These are phyloP conservation scores for Latrodectus geometricus DNA, from an alignment of 1,140 invertebrate genomes.

Conservation along the genomic window DNA sequence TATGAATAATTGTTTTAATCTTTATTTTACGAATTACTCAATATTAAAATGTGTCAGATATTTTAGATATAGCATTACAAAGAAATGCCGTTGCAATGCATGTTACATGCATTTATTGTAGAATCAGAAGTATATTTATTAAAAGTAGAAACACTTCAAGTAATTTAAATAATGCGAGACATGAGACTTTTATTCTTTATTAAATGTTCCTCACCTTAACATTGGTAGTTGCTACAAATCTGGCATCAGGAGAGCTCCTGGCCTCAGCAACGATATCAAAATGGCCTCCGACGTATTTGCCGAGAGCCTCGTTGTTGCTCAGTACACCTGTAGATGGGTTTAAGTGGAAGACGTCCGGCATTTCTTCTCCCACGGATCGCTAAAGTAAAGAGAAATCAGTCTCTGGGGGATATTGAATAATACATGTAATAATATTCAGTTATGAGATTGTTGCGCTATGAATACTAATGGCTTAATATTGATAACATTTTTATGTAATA, in stretches of 20 bases:
- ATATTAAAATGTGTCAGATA: no score
- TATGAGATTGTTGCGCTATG: background rate
- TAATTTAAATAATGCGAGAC: no score
- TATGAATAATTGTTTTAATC: no score
- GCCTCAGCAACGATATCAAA: conserved; percentile 76
- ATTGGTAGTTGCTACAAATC: conserved; percentile 59
- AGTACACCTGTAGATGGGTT: conserved; percentile 78
- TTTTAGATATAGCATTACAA: no score
- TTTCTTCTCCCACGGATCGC: conserved; percentile 35
- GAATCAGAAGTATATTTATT: no score
- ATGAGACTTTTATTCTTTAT: no score
- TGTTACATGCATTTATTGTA: no score
- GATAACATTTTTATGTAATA: no score
- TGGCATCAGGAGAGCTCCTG: conserved; percentile 69
- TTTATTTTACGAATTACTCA: no score
- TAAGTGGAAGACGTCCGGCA: conserved; percentile 72
- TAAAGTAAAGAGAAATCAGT: conserved; percentile 56
- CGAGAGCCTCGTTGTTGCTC: conserved; percentile 77
- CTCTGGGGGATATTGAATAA: background rate
- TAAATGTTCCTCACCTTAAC: conserved; percentile 55
- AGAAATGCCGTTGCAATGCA: no score
- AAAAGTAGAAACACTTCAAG: no score
- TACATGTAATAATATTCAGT: background rate
- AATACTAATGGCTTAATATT: no score
- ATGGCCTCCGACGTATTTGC: conserved; percentile 79